Conservation (phyloP, 2,113 vertebrate species). For the Nerophis ophidion region DNA sequence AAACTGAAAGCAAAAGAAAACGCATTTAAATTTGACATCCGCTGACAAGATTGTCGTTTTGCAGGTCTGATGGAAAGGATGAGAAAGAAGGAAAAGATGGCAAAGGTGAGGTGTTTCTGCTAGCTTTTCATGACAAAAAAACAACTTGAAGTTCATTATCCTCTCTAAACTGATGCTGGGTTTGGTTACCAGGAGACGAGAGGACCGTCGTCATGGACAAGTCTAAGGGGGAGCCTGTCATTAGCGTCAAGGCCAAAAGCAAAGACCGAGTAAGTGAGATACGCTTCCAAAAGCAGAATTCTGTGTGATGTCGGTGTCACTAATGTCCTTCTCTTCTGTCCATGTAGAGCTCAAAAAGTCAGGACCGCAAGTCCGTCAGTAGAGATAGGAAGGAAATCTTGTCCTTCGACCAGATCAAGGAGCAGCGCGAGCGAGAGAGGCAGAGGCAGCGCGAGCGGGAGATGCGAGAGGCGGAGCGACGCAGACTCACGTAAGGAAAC, state of each 20-base stretch:
- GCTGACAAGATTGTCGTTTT: neutral
- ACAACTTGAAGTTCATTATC: neutral
- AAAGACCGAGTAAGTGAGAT: conserved; percentile 67
- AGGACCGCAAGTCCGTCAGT: conserved; percentile 82
- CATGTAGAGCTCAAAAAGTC: conserved; percentile 84
- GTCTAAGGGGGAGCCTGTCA: conserved; percentile 94
- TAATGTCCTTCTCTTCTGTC: neutral
- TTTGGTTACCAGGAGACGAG: conserved; percentile 67
- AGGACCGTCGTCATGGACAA: conserved; percentile 96
- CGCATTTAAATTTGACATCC: neutral
- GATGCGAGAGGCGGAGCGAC: conserved; percentile 86
- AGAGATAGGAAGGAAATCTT: conserved; percentile 91
- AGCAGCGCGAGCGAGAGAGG: conserved; percentile 87
- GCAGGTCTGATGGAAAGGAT: conserved; percentile 76
- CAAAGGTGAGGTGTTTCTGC: conserved; percentile 58
- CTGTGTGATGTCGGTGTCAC: neutral
- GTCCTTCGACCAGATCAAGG: conserved; percentile 97
- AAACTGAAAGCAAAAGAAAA: neutral
- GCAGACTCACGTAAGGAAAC: conserved; percentile 70
- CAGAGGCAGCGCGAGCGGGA: conserved; percentile 91
- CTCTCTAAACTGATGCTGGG: no score
- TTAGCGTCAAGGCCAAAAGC: conserved; percentile 89
- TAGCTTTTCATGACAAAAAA: neutral
- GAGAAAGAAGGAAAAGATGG: conserved; percentile 82
- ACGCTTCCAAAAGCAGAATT: neutral